A percentile compares a stretch with the other conserved stretches of the same genome.
phyloP scores from a whole-genome alignment of 2,113 vertebrate genomes.

The Daubentonia madagascariensis region DNA sequence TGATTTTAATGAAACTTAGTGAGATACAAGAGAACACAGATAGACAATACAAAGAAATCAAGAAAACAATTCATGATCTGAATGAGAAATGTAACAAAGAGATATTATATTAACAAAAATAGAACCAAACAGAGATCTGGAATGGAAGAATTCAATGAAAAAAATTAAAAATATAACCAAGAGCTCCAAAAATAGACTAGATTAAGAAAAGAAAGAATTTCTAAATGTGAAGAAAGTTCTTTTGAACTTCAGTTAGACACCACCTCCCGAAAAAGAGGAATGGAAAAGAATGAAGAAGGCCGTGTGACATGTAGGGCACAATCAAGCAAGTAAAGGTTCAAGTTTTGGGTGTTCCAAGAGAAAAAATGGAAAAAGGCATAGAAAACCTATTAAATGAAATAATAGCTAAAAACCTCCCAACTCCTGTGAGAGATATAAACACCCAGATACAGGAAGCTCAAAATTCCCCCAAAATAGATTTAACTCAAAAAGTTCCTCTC shows the following conservation, averaged over 20 bases:
- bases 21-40: neutral
- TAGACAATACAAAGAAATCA: neutral
- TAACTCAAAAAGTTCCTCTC: neutral
- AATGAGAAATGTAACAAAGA: neutral
- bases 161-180: neutral
- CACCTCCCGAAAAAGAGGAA: neutral
- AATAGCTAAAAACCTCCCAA: neutral
- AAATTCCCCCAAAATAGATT: neutral
- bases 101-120: neutral
- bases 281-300: neutral
- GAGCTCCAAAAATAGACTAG: neutral
- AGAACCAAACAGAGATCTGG: neutral
- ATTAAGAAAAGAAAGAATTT: neutral
- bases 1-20: neutral
- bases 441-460: neutral
- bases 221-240: neutral
- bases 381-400: neutral
- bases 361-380: neutral
- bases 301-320: neutral
- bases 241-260: neutral
- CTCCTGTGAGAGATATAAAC: neutral
- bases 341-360: neutral
- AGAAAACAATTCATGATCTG: neutral
- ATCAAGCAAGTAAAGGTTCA: neutral
- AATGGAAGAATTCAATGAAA: neutral